Conservation (phyloP, 2,113 vertebrate genomes). For the Vicugna pacos region DNA sequence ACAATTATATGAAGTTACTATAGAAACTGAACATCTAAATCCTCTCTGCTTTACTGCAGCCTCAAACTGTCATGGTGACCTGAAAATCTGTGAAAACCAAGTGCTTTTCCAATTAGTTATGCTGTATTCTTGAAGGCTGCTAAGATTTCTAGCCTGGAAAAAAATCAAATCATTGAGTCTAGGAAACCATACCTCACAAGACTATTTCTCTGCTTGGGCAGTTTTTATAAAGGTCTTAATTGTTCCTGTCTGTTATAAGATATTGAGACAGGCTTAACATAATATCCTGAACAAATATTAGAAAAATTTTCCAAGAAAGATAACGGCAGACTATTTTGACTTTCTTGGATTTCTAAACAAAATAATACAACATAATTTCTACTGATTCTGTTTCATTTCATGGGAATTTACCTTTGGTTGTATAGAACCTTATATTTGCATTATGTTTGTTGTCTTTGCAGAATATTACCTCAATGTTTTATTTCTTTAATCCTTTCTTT, state of each 20-base stretch:
- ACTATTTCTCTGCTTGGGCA: slow-evolving; percentile 25
- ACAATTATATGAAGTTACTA: neutral
- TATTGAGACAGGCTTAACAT: slow-evolving; percentile 66
- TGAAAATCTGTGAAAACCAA: neutral
- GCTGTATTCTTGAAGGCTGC: neutral
- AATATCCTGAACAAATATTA: slow-evolving; percentile 44
- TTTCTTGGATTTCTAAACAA: slow-evolving; percentile 68
- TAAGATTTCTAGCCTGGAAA: neutral
- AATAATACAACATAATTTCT: slow-evolving; percentile 56
- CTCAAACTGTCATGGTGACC: neutral
- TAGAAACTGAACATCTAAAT: neutral
- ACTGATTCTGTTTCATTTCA: slow-evolving; percentile 29
- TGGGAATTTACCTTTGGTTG: slow-evolving; percentile 66
- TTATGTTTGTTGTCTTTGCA: slow-evolving; percentile 57
- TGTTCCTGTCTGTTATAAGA: slow-evolving; percentile 56
- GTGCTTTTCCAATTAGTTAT: slow-evolving; percentile 12
- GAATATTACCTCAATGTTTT: slow-evolving; percentile 36
- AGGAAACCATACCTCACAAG: neutral
- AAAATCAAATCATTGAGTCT: neutral
- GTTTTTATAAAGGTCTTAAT: slow-evolving; percentile 67
- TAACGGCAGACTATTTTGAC: neutral
- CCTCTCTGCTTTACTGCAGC: neutral
- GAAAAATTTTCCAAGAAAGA: slow-evolving; percentile 22
- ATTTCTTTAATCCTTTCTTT: slow-evolving; percentile 71
- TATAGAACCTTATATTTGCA: slow-evolving; percentile 58